These are phyloP conservation scores for Oryctes rhinoceros DNA, from an alignment of 1,140 invertebrate genomes.

Conservation along the genomic window DNA sequence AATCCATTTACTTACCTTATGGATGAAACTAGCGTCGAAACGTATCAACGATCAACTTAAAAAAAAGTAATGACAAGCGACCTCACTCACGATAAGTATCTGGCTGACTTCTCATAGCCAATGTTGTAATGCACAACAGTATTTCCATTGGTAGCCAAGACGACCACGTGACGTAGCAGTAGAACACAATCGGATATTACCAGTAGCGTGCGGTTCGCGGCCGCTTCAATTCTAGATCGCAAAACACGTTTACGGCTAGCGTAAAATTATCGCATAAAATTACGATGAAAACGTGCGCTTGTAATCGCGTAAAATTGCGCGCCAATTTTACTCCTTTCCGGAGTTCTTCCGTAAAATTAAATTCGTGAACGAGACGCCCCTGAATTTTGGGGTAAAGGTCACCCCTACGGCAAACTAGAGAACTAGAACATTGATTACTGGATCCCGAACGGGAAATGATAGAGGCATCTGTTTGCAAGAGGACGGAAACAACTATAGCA, in stretches of 20 bases:
- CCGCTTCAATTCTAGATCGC: neutral
- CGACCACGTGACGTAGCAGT: neutral
- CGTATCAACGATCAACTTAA: neutral
- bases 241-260: neutral
- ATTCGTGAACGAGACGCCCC: neutral
- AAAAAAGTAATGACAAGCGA: neutral
- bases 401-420: too few species aligned
- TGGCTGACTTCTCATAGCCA: constrained; percentile 10
- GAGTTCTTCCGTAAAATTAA: neutral
- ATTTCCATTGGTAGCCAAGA: constrained; percentile 27
- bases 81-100: neutral
- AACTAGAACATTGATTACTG: too few species aligned
- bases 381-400: neutral
- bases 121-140: constrained; percentile 40
- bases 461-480: too few species aligned
- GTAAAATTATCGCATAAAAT: neutral
- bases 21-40: neutral
- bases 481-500: too few species aligned
- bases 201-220: neutral
- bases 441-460: too few species aligned
- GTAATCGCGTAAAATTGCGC: neutral
- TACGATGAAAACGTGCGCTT: neutral
- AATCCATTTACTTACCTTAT: constrained; percentile 7
- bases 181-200: neutral
- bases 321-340: neutral